Percentiles rank a stretch among this genome's conserved stretches.
Evolutionary conservation across 2,797 vertebrate genomes (phyloP).

Genomic region (Pteropus rufus): DNA sequence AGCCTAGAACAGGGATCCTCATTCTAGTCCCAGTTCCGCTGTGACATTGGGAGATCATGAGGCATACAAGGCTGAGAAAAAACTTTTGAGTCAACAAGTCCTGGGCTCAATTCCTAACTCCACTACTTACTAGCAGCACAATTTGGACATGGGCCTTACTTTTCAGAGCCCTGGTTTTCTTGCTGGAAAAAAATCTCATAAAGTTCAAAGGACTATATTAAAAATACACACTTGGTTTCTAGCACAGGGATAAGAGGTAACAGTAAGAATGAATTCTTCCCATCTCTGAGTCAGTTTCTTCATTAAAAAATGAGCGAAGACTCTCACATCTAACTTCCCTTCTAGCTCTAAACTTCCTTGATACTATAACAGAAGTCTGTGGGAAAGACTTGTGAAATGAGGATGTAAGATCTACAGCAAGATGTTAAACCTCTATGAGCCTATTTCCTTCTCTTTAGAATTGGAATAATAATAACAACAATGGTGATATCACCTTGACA

Average conservation of each 20-base stretch:
- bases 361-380: not conserved
- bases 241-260: not conserved
- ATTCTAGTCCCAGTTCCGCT: not conserved
- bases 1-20: not conserved
- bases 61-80: not conserved
- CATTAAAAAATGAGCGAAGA: not conserved
- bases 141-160: not conserved
- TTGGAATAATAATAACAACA: not conserved
- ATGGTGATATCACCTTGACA: not conserved
- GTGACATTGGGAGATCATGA: not conserved
- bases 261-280: not conserved
- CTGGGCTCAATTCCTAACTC: not conserved
- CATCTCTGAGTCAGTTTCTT: not conserved
- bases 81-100: not conserved
- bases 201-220: not conserved
- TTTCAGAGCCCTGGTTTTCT: not conserved
- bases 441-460: not conserved
- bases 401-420: not conserved
- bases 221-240: not conserved
- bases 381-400: not conserved
- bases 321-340: not conserved
- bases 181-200: not conserved
- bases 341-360: not conserved
- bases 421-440: not conserved
- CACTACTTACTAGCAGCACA: not conserved